phyloP scores from a whole-genome alignment of 2,888 invertebrate genomes.

The Xylocampa areola region DNA sequence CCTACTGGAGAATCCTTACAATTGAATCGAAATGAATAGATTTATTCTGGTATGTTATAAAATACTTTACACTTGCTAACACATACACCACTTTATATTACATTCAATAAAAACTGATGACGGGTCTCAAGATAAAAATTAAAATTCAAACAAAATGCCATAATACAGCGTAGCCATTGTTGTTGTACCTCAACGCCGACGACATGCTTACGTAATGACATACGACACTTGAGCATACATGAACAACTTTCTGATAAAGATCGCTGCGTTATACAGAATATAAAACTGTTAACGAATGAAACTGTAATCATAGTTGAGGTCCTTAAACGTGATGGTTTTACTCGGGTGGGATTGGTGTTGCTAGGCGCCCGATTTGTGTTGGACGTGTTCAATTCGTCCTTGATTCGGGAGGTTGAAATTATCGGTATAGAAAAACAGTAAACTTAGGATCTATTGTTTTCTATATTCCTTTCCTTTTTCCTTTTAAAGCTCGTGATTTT shows the following conservation, averaged over 20 bases:
- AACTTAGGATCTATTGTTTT: no score
- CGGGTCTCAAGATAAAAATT: conserved; percentile 30
- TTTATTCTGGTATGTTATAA: no score
- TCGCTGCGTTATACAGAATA: conserved; percentile 23
- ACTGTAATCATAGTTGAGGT: conserved; percentile 2
- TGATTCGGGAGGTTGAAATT: no score
- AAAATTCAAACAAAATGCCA: conserved; percentile 31
- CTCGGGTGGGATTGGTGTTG: no score
- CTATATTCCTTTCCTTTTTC: no score
- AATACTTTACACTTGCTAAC: no score
- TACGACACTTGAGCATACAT: conserved; percentile 57
- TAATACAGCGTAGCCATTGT: conserved; percentile 39
- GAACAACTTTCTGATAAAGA: conserved; percentile 51
- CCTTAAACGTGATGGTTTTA: conserved; percentile 5
- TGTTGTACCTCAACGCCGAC: conserved; percentile 40
- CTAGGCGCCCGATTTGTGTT: no score
- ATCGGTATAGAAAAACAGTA: no score
- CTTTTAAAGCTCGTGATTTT: no score
- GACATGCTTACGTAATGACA: conserved; percentile 47
- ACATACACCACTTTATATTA: not conserved
- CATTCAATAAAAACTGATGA: conserved; percentile 32
- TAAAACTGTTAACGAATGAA: conserved; percentile 3
- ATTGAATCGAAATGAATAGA: no score
- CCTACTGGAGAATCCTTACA: no score
- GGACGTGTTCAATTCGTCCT: no score